Conservation (phyloP, 2,113 vertebrate species). For the Siniperca knerii region DNA sequence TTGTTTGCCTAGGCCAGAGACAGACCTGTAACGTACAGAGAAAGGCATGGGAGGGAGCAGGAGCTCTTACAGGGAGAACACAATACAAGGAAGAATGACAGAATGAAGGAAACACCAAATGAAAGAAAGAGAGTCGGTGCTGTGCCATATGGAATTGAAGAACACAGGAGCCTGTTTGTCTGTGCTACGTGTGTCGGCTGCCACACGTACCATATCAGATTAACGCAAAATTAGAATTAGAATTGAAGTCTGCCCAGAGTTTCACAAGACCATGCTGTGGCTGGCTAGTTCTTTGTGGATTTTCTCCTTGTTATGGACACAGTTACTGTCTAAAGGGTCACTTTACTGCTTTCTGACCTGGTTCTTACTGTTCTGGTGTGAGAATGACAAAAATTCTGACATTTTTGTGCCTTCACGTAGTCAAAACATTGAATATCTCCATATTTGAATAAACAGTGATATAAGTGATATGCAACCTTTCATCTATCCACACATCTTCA, state of each 20-base stretch:
- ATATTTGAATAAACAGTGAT: neutral
- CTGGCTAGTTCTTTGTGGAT: slow-evolving; percentile 11
- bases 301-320: neutral
- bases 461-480: no score
- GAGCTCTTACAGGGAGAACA: slow-evolving; percentile 47
- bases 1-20: slow-evolving; percentile 69
- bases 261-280: slow-evolving; percentile 32
- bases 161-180: slow-evolving; percentile 55
- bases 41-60: slow-evolving; percentile 38
- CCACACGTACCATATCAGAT: slow-evolving; percentile 54
- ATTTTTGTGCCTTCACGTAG: neutral
- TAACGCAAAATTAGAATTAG: slow-evolving; percentile 58
- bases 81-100: slow-evolving; percentile 56
- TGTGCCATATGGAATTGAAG: slow-evolving; percentile 61
- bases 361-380: neutral
- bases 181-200: slow-evolving; percentile 53
- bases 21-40: slow-evolving; percentile 72
- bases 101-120: slow-evolving; percentile 45
- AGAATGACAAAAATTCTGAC: neutral
- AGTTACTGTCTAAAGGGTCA: neutral
- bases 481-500: neutral
- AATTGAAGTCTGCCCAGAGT: slow-evolving; percentile 34
- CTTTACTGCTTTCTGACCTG: neutral
- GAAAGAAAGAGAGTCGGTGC: slow-evolving; percentile 40
- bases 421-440: neutral